A percentile compares a stretch with the other conserved stretches of the same genome.
Evolutionary conservation across 2,888 invertebrate species (phyloP).

Genomic region (Trichopoda pennipes): DNA sequence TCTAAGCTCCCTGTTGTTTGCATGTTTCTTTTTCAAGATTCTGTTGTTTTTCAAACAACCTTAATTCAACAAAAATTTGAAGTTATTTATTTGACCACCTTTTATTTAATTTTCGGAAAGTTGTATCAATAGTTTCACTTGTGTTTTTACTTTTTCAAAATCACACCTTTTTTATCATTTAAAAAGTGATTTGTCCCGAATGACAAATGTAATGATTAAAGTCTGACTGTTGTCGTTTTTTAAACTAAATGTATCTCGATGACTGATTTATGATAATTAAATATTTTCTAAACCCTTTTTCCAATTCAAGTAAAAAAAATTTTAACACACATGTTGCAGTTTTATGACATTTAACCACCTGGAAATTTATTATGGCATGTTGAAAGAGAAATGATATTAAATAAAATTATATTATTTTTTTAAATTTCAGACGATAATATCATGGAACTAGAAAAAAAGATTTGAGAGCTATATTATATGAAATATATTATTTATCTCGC

Average conservation of each 20-base stretch:
- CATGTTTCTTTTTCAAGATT: no score
- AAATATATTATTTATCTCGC: no score
- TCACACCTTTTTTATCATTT: conserved; percentile 48
- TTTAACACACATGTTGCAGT: background rate
- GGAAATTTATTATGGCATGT: conserved; percentile 39
- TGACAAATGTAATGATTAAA: background rate
- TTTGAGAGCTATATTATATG: no score
- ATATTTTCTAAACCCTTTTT: conserved; percentile 28
- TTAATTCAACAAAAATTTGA: no score
- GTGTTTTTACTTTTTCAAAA: background rate
- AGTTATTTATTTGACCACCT: no score
- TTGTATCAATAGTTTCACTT: conserved; percentile 47
- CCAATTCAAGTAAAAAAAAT: conserved; percentile 27
- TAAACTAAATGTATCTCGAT: background rate
- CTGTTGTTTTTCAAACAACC: no score
- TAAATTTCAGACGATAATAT: no score
- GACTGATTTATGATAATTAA: conserved; percentile 49
- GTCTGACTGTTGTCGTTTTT: background rate
- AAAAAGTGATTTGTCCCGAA: conserved; percentile 22
- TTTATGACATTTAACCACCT: conserved; percentile 26
- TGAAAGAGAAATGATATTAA: background rate
- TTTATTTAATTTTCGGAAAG: conserved; percentile 9
- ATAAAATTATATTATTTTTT: no score
- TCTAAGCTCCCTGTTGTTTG: no score
- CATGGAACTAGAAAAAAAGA: no score